Evolutionary conservation across 2,797 vertebrate genomes (phyloP).

Genomic region (Benthosema pterotum): DNA sequence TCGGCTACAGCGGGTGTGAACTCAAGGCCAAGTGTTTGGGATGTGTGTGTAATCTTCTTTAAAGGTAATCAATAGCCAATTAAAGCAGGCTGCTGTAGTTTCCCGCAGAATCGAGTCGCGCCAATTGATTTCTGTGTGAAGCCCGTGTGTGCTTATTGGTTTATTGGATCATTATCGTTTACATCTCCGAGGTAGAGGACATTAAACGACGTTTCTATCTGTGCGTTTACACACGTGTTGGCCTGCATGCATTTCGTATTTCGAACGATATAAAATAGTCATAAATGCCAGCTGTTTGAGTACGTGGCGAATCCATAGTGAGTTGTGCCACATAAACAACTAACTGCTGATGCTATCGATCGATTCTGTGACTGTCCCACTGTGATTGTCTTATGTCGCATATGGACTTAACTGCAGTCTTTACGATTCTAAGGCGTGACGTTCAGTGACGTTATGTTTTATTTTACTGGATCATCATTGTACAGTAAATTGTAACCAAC

Average conservation of each 20-base stretch:
- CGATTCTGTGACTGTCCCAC: neutral
- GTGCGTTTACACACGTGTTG: too few relatives aligned
- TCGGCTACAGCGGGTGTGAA: too few relatives aligned
- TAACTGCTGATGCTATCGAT: neutral
- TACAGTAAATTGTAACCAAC: too few relatives aligned
- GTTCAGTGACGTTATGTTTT: too few relatives aligned
- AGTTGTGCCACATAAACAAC: neutral
- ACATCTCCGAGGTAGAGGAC: neutral
- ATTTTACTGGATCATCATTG: too few relatives aligned
- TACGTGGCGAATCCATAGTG: too few relatives aligned
- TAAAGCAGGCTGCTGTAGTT: conserved; percentile 22
- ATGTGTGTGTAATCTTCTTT: conserved; percentile 27
- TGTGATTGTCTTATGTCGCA: neutral
- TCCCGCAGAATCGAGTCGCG: conserved; percentile 23
- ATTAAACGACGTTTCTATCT: neutral
- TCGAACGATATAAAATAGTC: neutral
- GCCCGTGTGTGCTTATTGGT: conserved; percentile 38
- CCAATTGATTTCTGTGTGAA: conserved; percentile 74
- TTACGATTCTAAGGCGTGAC: too few relatives aligned
- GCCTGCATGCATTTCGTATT: neutral
- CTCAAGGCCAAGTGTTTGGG: conserved; percentile 17
- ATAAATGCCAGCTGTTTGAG: too few relatives aligned
- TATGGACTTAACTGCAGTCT: too few relatives aligned
- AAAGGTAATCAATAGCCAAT: conserved; percentile 45
- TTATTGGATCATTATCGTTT: conserved; percentile 4